These are phyloP conservation scores for Chitala chitala DNA, from an alignment of 2,113 vertebrate species.

Conservation along the genomic window DNA sequence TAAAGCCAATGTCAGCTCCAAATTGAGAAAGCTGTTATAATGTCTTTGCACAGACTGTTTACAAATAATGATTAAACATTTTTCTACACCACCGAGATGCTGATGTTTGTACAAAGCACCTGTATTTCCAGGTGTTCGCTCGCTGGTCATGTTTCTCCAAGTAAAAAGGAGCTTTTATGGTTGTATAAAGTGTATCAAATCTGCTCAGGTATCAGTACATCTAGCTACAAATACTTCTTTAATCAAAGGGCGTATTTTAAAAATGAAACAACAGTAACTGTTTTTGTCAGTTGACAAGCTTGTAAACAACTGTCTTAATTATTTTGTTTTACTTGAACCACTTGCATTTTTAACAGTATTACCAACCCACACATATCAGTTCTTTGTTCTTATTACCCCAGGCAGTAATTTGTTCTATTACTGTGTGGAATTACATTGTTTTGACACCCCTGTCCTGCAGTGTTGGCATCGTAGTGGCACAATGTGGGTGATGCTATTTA, in stretches of 20 bases:
- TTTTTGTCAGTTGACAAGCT: no score
- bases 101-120: no score
- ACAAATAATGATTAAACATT: no score
- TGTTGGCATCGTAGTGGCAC: not conserved
- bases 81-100: no score
- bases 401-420: not conserved
- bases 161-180: no score
- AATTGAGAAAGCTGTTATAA: no score
- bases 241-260: not conserved
- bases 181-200: no score
- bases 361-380: not conserved
- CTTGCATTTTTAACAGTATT: not conserved
- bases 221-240: not conserved
- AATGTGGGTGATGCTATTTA: constrained; percentile 4
- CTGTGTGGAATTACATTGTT: not conserved
- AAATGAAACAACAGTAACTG: no score
- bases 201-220: not conserved
- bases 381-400: not conserved
- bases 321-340: not conserved
- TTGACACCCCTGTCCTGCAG: constrained; percentile 8
- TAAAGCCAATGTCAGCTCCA: no score
- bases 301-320: not conserved
- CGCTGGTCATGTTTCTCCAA: no score
- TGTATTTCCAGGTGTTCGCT: no score
- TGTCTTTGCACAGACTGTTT: no score